phyloP scores from a whole-genome alignment of 1,140 invertebrate genomes.

The Apis dorsata region DNA sequence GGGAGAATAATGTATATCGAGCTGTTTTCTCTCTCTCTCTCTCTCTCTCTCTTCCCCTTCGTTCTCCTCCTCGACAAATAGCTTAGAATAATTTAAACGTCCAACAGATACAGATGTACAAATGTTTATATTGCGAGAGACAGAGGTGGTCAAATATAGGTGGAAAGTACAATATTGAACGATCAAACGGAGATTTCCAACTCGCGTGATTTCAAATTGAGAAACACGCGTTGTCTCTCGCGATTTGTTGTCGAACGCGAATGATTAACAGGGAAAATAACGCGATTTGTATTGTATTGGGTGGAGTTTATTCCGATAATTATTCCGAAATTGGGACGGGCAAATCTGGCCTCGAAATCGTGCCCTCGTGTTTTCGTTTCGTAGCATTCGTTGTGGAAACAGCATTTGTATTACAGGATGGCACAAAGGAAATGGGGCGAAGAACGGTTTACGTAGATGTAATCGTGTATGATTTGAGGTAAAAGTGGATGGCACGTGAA shows the following conservation, averaged over 20 bases:
- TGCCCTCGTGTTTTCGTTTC: too few species aligned
- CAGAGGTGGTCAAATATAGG: constrained; percentile 26
- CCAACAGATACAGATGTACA: neutral
- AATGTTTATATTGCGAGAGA: constrained; percentile 22
- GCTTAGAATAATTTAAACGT: constrained; percentile 48
- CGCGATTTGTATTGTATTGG: too few species aligned
- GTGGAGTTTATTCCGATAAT: too few species aligned
- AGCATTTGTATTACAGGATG: neutral
- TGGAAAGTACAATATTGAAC: constrained; percentile 37
- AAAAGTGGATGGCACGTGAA: too few species aligned
- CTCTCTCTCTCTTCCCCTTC: too few species aligned
- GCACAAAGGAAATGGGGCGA: neutral
- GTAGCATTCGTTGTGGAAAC: neutral
- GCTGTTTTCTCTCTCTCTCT: neutral
- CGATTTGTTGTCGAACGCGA: too few species aligned
- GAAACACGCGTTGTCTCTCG: neutral
- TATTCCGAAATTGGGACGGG: too few species aligned
- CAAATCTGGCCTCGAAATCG: too few species aligned
- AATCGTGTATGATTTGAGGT: too few species aligned
- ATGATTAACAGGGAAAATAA: too few species aligned
- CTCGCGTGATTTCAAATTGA: neutral
- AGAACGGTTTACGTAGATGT: too few species aligned
- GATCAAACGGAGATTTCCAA: constrained; percentile 21
- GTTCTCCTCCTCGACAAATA: constrained; percentile 29
- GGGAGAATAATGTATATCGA: neutral